phyloP scores from a whole-genome alignment of 2,888 invertebrate species.

The Hylaea fasciaria region DNA sequence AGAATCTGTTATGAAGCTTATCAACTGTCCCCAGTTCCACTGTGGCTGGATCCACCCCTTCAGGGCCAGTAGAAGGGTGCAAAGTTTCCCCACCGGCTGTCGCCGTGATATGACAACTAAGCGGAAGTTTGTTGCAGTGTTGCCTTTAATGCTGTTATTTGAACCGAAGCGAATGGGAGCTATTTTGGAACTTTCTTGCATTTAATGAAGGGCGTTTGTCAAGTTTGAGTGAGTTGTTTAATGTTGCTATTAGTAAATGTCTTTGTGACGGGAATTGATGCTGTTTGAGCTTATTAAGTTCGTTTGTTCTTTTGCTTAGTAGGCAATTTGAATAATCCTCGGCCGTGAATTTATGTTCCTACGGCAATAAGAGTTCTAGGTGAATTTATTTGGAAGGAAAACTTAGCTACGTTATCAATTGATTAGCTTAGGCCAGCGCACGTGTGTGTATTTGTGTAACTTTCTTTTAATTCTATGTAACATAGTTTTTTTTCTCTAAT shows the following conservation, averaged over 20 bases:
- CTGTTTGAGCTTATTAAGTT: neutral
- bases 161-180: slow-evolving; percentile 7
- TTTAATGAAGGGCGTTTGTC: slow-evolving; percentile 25
- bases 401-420: too few species aligned
- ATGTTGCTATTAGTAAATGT: slow-evolving; percentile 19
- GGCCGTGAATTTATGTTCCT: too few species aligned
- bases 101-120: slow-evolving; percentile 40
- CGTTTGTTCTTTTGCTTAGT: too few species aligned
- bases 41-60: slow-evolving; percentile 3
- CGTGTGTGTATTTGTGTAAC: too few species aligned
- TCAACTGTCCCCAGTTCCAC: neutral
- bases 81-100: slow-evolving; percentile 43
- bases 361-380: too few species aligned
- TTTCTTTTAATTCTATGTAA: too few species aligned
- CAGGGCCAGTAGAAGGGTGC: slow-evolving; percentile 28
- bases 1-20: too few species aligned
- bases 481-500: too few species aligned
- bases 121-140: slow-evolving; percentile 37
- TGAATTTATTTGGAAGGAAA: too few species aligned
- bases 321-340: too few species aligned
- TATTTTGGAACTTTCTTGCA: slow-evolving; percentile 25
- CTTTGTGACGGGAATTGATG: slow-evolving; percentile 6
- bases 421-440: too few species aligned
- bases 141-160: slow-evolving; percentile 23
- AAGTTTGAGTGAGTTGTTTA: slow-evolving; percentile 11